phyloP scores from a whole-genome alignment of 64 coral and sea anemone species.

The Pocillopora damicornis region DNA sequence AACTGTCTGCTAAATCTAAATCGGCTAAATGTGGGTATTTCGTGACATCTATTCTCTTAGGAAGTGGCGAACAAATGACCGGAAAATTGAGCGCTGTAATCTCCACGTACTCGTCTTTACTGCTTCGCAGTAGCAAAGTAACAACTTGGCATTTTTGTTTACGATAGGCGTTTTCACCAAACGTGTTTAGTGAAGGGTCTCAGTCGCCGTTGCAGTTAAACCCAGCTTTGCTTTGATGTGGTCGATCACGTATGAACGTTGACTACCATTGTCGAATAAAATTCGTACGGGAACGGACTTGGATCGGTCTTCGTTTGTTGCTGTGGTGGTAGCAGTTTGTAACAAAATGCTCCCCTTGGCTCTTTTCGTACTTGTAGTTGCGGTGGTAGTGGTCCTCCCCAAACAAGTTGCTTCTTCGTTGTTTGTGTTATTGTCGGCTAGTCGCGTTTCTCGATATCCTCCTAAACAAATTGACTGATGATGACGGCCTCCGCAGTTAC shows the following conservation, averaged over 20 bases:
- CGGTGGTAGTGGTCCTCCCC: too few species aligned
- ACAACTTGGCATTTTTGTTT: conserved; percentile 41
- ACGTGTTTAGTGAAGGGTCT: conserved; percentile 36
- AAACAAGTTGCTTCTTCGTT: too few species aligned
- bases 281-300: conserved; percentile 39
- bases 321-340: conserved; percentile 43
- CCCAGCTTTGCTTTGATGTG: conserved; percentile 21
- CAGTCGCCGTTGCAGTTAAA: conserved; percentile 10
- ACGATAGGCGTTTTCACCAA: conserved; percentile 23
- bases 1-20: conserved; percentile 9
- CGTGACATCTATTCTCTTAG: background rate
- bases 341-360: conserved; percentile 11
- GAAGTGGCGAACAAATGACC: conserved; percentile 6
- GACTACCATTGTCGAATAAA: conserved; percentile 53
- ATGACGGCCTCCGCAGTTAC: too few species aligned
- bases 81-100: conserved; percentile 5
- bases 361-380: background rate
- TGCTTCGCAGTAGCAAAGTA: background rate
- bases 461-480: too few species aligned
- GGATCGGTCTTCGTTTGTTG: conserved; percentile 1
- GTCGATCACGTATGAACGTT: conserved; percentile 33
- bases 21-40: background rate
- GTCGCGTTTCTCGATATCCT: too few species aligned
- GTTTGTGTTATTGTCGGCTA: too few species aligned
- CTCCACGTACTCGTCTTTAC: background rate